Conservation (phyloP, 2,113 vertebrate genomes). For the Gallinago media region DNA sequence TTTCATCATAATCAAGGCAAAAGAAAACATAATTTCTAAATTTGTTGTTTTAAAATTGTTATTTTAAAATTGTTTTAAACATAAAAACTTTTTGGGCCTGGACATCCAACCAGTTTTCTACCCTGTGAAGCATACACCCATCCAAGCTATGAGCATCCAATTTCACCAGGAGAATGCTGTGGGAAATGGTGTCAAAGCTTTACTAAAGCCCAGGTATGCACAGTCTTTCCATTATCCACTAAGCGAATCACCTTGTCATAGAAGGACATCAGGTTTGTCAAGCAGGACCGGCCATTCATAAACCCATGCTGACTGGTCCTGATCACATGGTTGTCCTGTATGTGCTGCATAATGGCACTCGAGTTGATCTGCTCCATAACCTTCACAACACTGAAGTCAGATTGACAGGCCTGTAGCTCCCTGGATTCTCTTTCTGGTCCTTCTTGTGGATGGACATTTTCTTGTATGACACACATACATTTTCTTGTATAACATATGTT, state of each 20-base stretch:
- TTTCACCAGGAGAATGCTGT: neutral
- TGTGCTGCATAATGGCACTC: neutral
- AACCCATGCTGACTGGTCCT: neutral
- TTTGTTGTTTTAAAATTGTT: too few species aligned
- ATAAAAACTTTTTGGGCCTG: neutral
- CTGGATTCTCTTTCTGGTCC: neutral
- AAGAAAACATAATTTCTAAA: fast-evolving
- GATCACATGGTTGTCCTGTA: neutral
- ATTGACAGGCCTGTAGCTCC: neutral
- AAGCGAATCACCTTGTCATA: neutral
- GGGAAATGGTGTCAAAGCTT: neutral
- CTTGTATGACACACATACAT: neutral
- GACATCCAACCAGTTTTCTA: neutral
- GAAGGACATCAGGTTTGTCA: neutral
- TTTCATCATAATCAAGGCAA: neutral
- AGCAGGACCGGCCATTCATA: neutral
- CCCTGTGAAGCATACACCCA: neutral
- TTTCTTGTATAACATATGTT: neutral
- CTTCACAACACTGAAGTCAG: neutral
- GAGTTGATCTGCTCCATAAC: neutral
- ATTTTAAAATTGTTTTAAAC: neutral
- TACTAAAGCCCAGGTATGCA: neutral
- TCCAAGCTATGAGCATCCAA: neutral
- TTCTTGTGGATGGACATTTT: neutral
- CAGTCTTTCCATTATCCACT: neutral